Percentiles rank a stretch among this genome's conserved stretches.
These are phyloP conservation scores for Agrotis puta DNA, from an alignment of 2,888 invertebrate genomes.

Conservation along the genomic window DNA sequence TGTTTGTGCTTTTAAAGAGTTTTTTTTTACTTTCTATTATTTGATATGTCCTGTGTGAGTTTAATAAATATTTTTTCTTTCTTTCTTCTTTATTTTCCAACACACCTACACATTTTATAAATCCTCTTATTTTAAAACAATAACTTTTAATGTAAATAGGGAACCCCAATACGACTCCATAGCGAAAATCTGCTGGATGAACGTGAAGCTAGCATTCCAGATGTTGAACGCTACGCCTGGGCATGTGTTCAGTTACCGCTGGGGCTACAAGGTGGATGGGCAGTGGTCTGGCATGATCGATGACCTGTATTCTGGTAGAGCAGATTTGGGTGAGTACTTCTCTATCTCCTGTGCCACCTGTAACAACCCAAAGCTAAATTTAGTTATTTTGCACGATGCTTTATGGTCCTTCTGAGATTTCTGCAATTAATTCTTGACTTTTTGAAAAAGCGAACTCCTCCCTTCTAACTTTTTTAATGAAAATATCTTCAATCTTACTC, in stretches of 20 bases:
- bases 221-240: conserved; percentile 83
- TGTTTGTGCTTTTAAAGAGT: too few species aligned
- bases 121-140: too few species aligned
- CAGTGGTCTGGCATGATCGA: conserved; percentile 83
- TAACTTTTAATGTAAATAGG: conserved; percentile 59
- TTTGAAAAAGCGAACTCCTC: too few species aligned
- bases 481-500: too few species aligned
- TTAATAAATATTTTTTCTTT: too few species aligned
- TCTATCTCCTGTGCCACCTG: background rate
- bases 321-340: conserved; percentile 78
- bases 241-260: conserved; percentile 79
- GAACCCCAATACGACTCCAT: conserved; percentile 77
- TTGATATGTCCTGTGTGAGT: too few species aligned
- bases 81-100: too few species aligned
- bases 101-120: too few species aligned
- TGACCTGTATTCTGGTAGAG: conserved; percentile 75
- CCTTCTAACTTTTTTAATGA: too few species aligned
- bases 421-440: too few species aligned
- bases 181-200: conserved; percentile 79
- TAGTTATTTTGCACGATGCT: background rate
- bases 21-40: too few species aligned
- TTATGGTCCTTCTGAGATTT: too few species aligned
- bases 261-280: conserved; percentile 80
- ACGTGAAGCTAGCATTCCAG: conserved; percentile 74
- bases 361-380: background rate